Evolutionary conservation across 2,888 invertebrate species (phyloP).

Genomic region (Machimus atricapillus): DNA sequence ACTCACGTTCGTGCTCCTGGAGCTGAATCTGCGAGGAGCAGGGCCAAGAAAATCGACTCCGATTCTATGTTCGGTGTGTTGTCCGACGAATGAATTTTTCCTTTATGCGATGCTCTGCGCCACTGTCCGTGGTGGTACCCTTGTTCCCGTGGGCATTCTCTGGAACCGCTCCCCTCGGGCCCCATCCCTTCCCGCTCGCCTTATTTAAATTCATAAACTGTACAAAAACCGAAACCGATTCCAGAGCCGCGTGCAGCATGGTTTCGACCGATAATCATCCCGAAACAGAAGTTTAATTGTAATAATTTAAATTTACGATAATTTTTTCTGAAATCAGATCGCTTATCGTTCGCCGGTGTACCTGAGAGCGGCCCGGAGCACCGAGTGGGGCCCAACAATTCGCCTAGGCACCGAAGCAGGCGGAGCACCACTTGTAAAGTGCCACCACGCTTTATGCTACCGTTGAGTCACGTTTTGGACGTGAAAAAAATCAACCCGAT

Average conservation of each 20-base stretch:
- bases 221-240: constrained; percentile 29
- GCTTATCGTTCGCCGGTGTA: constrained; percentile 9
- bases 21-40: neutral
- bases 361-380: neutral
- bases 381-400: neutral
- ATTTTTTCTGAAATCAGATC: constrained; percentile 29
- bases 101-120: neutral
- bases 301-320: constrained; percentile 41
- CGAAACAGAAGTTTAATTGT: constrained; percentile 39
- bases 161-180: neutral
- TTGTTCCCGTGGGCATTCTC: constrained; percentile 29
- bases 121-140: neutral
- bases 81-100: neutral
- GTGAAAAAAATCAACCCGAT: neutral
- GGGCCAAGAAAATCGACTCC: constrained; percentile 10
- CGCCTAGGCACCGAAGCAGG: neutral
- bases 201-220: constrained; percentile 39
- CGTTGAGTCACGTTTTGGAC: constrained; percentile 32
- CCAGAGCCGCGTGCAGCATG: constrained; percentile 22
- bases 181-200: too few species aligned
- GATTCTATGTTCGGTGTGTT: neutral
- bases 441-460: constrained; percentile 35
- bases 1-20: constrained; percentile 21
- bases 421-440: constrained; percentile 14
- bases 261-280: constrained; percentile 33